These are phyloP conservation scores for Rissa tridactyla DNA, from an alignment of 2,113 vertebrate species.

Conservation along the genomic window DNA sequence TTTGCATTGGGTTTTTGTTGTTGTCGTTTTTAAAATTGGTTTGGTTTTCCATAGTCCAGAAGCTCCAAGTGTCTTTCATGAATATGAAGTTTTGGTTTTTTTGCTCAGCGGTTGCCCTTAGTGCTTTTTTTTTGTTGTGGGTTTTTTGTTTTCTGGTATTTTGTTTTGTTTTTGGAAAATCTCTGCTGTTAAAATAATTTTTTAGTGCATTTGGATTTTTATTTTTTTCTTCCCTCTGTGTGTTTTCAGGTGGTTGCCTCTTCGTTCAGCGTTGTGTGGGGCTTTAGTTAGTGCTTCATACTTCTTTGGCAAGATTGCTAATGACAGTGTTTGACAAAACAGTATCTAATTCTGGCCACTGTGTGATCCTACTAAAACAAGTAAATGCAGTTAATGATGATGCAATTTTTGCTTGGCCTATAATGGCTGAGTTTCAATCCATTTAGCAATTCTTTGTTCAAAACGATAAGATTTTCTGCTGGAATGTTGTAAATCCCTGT, in stretches of 20 bases:
- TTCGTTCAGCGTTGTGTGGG: neutral
- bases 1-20: neutral
- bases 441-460: neutral
- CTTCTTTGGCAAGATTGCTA: neutral
- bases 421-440: neutral
- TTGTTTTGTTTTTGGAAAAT: neutral
- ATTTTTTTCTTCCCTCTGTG: neutral
- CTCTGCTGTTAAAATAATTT: neutral
- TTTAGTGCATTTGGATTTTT: neutral
- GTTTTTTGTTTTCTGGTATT: neutral
- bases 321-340: neutral
- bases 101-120: neutral
- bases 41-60: neutral
- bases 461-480: neutral
- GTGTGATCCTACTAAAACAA: neutral
- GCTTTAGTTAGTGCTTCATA: neutral
- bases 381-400: neutral
- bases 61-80: neutral
- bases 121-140: neutral
- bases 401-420: neutral
- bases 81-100: neutral
- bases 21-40: neutral
- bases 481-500: neutral
- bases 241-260: neutral
- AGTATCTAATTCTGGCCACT: neutral